These are phyloP conservation scores for Apodemus speciosus DNA, from an alignment of 2,113 vertebrate genomes.

Conservation along the genomic window DNA sequence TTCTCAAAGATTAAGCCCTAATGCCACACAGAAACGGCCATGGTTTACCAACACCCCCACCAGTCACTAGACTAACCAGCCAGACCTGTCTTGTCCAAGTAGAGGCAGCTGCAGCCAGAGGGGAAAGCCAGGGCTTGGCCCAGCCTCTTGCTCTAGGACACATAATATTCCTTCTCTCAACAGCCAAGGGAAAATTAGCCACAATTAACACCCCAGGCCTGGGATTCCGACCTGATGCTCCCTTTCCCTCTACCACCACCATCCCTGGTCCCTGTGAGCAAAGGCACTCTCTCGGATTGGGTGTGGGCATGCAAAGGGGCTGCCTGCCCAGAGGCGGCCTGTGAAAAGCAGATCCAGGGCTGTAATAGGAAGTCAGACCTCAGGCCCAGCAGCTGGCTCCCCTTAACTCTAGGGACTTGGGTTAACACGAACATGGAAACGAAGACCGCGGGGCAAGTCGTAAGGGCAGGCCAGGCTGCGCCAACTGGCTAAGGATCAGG, in stretches of 20 bases:
- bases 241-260: slow-evolving; percentile 7
- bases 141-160: slow-evolving; percentile 67
- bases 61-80: slow-evolving; percentile 72
- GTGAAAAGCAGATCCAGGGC: background rate
- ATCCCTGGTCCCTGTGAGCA: background rate
- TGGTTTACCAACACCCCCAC: background rate
- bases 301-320: background rate
- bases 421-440: slow-evolving; percentile 66
- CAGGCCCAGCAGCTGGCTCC: slow-evolving; percentile 38
- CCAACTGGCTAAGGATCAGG: slow-evolving; percentile 77
- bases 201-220: slow-evolving; percentile 61
- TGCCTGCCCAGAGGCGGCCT: background rate
- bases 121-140: slow-evolving; percentile 41
- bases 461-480: slow-evolving; percentile 73
- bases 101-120: slow-evolving; percentile 29
- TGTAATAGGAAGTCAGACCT: slow-evolving; percentile 45
- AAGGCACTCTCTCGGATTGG: background rate
- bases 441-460: slow-evolving; percentile 81
- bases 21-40: slow-evolving; percentile 18
- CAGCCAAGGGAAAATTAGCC: slow-evolving; percentile 60
- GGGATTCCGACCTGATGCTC: background rate
- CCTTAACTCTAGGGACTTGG: slow-evolving; percentile 54
- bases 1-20: background rate
- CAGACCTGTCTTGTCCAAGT: slow-evolving; percentile 70
- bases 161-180: slow-evolving; percentile 58